Evolutionary conservation across 2,888 invertebrate species (phyloP), one percentile per base, ranked within the genome.

Genomic region (Drosophila demipolita): DNA sequence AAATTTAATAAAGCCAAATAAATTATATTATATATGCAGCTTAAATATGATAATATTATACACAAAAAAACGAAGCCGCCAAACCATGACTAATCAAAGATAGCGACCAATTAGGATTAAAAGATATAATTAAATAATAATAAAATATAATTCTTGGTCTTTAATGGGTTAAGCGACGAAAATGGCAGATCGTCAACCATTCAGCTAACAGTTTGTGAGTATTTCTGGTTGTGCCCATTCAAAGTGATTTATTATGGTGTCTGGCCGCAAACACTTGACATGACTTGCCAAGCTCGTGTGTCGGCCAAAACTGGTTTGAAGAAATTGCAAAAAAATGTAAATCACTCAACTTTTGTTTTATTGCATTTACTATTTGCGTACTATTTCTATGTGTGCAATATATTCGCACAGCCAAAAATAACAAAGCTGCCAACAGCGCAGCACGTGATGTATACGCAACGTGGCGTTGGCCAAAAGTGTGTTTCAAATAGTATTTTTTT

Each of bases 391-490:
- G 33, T 26, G n/a, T 52, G 48, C 32, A 33, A 29, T 66, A 29
- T 66, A 50, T 55, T n/a, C 35, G 9, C 29, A 53, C 7, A 20
- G 11, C 40, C 45, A 33, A 73, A 65, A 64, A 62, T 23, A 66
- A 64, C 65, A 67, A 65, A 29, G 61, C 33, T 26, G 29, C n/a
- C 36, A 32, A 59, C 26, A 60, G 38, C 49, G 55, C 58, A 55
- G 77, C 71, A 80, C 75, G 83, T 87, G 83, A 75, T 75, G 87
- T 75, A 80, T 84, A 78, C 87, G 75, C 84, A 82, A 87, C 78
- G 73, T 75, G 78, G 62, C 61, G 49, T 42, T 38, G 38, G 52
- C 62, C 32, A 33, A 8, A 54, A 74, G 81, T 81, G 79, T 83
- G 71, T 81, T 79, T 76, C 86, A 86, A 72, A 63, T 61, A 40